Percentiles rank a stretch among this genome's conserved stretches.
phyloP scores from a whole-genome alignment of 2,888 invertebrate species.

The Aphidius colemani region DNA sequence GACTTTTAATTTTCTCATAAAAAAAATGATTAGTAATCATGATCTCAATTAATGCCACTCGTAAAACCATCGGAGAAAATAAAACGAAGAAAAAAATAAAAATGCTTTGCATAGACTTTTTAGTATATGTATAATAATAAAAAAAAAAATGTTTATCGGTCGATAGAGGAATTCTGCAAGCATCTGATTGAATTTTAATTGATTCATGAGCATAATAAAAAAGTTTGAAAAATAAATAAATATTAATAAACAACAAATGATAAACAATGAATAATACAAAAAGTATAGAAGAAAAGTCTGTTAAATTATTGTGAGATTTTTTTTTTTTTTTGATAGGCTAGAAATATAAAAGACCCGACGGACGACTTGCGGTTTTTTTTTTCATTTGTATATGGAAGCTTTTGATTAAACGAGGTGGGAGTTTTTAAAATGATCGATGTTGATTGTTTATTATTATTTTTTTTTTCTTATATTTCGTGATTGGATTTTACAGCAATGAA shows the following conservation, averaged over 20 bases:
- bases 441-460: not conserved
- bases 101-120: constrained; percentile 16
- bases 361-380: constrained; percentile 31
- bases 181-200: constrained; percentile 24
- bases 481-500: no score
- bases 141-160: not conserved
- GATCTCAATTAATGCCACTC: not conserved
- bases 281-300: no score
- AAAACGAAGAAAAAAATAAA: not conserved
- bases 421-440: constrained; percentile 10
- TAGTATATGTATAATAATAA: not conserved
- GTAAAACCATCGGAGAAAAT: not conserved
- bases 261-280: constrained; percentile 1
- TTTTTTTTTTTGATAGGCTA: not conserved
- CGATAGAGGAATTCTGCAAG: constrained; percentile 11
- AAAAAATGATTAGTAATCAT: not conserved
- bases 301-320: constrained; percentile 19
- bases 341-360: constrained; percentile 27
- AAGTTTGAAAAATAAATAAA: no score
- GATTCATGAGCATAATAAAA: constrained; percentile 16
- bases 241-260: constrained; percentile 48
- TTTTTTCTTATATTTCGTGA: no score
- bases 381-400: constrained; percentile 31
- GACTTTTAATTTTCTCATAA: not conserved
- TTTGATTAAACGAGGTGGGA: constrained; percentile 19